These are phyloP conservation scores for Oophaga sylvatica DNA, from an alignment of 2,797 vertebrate genomes.

Conservation along the genomic window DNA sequence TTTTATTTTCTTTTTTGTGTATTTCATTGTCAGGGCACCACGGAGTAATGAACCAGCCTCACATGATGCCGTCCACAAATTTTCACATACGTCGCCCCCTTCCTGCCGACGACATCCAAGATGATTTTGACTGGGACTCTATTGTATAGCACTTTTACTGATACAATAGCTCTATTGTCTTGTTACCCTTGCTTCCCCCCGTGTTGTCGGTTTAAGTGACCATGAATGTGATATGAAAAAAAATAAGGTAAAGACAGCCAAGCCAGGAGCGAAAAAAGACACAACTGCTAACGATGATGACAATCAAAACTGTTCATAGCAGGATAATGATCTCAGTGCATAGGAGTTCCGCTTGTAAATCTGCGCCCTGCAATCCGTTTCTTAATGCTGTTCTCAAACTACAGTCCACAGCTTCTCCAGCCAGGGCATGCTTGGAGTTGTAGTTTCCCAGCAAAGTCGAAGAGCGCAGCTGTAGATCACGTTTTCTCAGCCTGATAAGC, in stretches of 20 bases:
- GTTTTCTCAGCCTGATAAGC: conserved; percentile 75
- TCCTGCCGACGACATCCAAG: conserved; percentile 90
- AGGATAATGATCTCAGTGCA: conserved; percentile 79
- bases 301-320: conserved; percentile 84
- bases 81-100: conserved; percentile 88
- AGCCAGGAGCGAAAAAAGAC: conserved; percentile 60
- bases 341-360: conserved; percentile 77
- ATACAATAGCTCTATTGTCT: conserved; percentile 56
- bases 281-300: conserved; percentile 83
- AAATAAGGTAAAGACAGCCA: conserved; percentile 65
- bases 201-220: conserved; percentile 70
- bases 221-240: conserved; percentile 71
- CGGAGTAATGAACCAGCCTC: conserved; percentile 85
- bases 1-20: neutral
- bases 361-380: neutral
- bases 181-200: conserved; percentile 58
- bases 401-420: neutral
- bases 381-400: neutral
- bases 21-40: conserved; percentile 79
- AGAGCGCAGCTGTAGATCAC: conserved; percentile 67
- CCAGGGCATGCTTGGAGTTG: neutral
- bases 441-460: neutral
- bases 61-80: conserved; percentile 88
- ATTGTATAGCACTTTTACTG: conserved; percentile 81
- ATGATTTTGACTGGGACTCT: conserved; percentile 95